Evolutionary conservation across 2,113 vertebrate species (phyloP), one percentile per base, ranked within the genome.

Genomic region (Kobus ellipsiprymnus): DNA sequence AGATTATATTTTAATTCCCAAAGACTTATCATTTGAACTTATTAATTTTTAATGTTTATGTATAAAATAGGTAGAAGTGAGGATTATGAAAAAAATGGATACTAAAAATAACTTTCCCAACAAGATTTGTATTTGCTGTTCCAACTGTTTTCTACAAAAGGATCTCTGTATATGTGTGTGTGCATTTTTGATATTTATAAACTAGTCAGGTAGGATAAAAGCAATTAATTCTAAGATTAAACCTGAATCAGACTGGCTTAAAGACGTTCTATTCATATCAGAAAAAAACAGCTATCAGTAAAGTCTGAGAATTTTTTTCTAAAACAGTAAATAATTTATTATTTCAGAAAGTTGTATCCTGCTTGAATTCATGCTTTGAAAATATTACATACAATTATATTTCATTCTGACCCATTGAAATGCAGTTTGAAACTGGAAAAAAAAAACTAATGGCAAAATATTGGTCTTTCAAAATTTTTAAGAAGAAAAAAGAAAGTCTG

Each of bases 201-300:
- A 96, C 91, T 93, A 95, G 77, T 95, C 85, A 96, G 85, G 97
- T 94, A 95, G 89, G 77, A 96, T 55, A 62, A 93, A 98, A 95
- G 84, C 64, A 96, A 97, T 95, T 96, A 97, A 96, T 93, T 97
- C 97, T 89, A 95, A 95, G 96, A 85, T 91, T 96, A 74, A 82
- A 92, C 21, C 33, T 97, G 74, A 93, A 90, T 96, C 93, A 83
- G 52, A 96, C 1, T 92, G 95, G 97, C 84, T 97, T 67, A 77
- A 84, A 91, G 77, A 91, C 62, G 55, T 89, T 95, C 87, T 64
- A 94, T 74, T 94, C 60, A 78, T 77, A 93, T 90, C 54, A 85
- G 97, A 12, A n/a, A 54, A 50, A 81, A 97, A 92, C 21, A 74
- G 71, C 14, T 71, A 89, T 88, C 74, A 92, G 19, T 95, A 95